These are phyloP conservation scores for Vesta saturnalis DNA, from an alignment of 2,888 invertebrate genomes.

Conservation along the genomic window DNA sequence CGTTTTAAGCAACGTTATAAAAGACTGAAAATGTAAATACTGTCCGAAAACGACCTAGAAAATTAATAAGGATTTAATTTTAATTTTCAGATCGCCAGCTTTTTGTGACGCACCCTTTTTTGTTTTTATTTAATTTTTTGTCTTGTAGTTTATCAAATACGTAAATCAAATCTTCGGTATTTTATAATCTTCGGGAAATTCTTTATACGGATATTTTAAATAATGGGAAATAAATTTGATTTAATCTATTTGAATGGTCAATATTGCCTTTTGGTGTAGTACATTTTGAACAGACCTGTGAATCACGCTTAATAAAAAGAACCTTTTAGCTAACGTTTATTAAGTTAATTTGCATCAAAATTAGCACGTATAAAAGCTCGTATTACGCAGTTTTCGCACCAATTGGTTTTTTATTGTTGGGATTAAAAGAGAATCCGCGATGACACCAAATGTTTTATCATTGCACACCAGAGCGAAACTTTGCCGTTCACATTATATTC, in stretches of 20 bases:
- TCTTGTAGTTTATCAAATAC: background rate
- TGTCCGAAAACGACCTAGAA: background rate
- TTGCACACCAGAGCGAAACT: conserved; percentile 42
- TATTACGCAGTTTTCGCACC: conserved; percentile 44
- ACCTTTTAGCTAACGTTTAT: conserved; percentile 33
- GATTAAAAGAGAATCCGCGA: conserved; percentile 56
- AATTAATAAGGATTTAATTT: conserved; percentile 1
- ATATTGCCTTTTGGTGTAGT: conserved; percentile 1
- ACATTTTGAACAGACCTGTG: conserved; percentile 16
- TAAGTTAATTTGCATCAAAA: conserved; percentile 36
- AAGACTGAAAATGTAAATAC: background rate
- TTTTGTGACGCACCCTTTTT: background rate
- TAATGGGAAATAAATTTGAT: background rate
- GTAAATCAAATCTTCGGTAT: background rate
- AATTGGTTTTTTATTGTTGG: conserved; percentile 56
- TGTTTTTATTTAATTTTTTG: conserved; percentile 1
- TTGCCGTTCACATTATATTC: conserved; percentile 18
- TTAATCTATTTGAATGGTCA: background rate
- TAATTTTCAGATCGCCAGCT: conserved; percentile 1
- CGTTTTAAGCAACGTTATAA: background rate
- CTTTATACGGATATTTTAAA: background rate
- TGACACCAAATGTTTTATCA: conserved; percentile 56
- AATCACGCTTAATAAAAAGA: conserved; percentile 29
- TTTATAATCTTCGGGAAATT: background rate
- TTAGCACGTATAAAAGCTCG: conserved; percentile 33